Evolutionary conservation across 2,797 vertebrate genomes (phyloP), one percentile per base, ranked within the genome.

Genomic region (Sebastolobus alascanus): DNA sequence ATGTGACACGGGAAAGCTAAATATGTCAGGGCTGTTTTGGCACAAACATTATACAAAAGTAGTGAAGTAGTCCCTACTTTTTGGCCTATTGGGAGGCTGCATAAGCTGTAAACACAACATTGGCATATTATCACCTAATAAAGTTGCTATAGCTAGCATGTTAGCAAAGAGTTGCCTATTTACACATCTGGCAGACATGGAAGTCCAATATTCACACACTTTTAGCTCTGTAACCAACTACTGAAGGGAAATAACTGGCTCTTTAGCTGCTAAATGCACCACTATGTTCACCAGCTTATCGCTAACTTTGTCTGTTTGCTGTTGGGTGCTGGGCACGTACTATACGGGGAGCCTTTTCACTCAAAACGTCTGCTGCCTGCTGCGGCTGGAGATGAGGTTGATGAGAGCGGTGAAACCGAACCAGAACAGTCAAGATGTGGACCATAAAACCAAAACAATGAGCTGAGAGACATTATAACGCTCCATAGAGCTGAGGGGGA

Each of bases 401-500:
- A 84, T 33, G 50, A 72, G 40, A 35, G 20, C 22, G 52, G 6
- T 64, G 33, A 63, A 38, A 77, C 22, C 46, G 22, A 75, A 83
- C 56, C 38, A 75, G 74, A 79, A 43, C 61, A 68, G 65, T 74
- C n/a, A 72, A 68, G 37, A n/a, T 58, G 38, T 31, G 8, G 22
- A 25, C 65, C 58, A 85, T 80, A 64, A 87, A 75, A 65, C 38
- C 66, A 60, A 85, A 87, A 84, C 76, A 82, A 55, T 73, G 61
- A 68, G 79, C 79, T 87, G 38, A 77, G 56, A 71, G 74, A 69
- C 74, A 75, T 69, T 83, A 69, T 70, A 81, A 76, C 1, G 37
- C 71, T 54, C 27, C 68, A 74, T 70, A 43, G 60, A 37, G 54
- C 33, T 73, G 7, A n/a, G 71, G 22, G 9, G 43, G 8, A 73